Conservation (phyloP, 2,113 vertebrate species). For the Empidonax alnorum region DNA sequence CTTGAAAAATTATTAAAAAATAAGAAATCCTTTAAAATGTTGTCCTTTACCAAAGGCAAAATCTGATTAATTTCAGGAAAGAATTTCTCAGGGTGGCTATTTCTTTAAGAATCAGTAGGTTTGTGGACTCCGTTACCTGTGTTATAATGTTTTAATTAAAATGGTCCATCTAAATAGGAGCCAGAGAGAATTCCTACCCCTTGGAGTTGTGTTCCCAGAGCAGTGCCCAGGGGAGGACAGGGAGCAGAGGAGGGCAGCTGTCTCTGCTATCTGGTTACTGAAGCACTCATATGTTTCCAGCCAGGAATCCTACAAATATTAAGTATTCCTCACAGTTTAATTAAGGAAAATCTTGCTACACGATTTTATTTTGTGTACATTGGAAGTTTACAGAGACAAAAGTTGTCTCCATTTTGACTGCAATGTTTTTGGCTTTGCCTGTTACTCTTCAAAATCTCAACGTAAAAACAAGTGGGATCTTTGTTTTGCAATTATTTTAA, state of each 20-base stretch:
- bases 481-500: not conserved
- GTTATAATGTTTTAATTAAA: not conserved
- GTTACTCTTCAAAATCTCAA: not conserved
- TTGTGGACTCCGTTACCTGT: not conserved
- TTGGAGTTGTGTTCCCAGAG: not conserved
- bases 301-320: not conserved
- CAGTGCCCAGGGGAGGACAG: not conserved
- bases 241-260: not conserved
- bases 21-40: not conserved
- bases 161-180: not conserved
- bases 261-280: not conserved
- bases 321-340: not conserved
- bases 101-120: not conserved
- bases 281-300: not conserved
- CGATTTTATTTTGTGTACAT: not conserved
- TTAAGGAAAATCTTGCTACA: not conserved
- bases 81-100: not conserved
- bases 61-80: not conserved
- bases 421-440: not conserved
- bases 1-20: not conserved
- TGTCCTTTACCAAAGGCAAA: not conserved
- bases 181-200: not conserved
- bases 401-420: not conserved
- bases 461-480: not conserved
- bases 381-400: not conserved